Evolutionary conservation across 2,113 vertebrate species (phyloP).

Genomic region (Eptesicus fuscus): DNA sequence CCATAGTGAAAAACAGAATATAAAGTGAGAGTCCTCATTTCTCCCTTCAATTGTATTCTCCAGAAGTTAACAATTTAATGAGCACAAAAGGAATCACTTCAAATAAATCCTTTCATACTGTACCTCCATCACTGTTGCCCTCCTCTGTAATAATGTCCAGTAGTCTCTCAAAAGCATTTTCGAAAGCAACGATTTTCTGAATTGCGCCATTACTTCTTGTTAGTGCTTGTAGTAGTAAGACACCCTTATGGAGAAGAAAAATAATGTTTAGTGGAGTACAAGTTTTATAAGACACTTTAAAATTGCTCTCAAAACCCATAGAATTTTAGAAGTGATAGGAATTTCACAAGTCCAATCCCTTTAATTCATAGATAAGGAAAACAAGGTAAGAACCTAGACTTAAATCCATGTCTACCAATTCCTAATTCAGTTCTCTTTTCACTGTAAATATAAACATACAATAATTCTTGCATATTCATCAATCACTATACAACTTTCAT

Average conservation of each 20-base stretch:
- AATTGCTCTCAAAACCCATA: neutral
- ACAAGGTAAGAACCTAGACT: neutral
- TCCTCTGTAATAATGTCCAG: slow-evolving; percentile 97
- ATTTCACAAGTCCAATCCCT: neutral
- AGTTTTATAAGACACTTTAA: neutral
- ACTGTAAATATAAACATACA: neutral
- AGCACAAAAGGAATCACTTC: neutral
- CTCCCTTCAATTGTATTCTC: neutral
- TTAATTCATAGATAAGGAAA: neutral
- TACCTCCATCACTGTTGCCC: slow-evolving; percentile 97
- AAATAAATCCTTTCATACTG: neutral
- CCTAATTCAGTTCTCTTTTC: neutral
- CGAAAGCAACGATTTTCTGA: slow-evolving; percentile 99
- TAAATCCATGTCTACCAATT: neutral
- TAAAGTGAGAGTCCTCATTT: neutral
- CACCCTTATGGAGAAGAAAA: slow-evolving; percentile 83
- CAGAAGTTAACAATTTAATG: neutral
- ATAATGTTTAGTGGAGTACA: neutral
- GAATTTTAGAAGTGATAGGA: neutral
- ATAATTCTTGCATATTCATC: neutral
- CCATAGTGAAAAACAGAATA: neutral
- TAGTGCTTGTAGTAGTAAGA: slow-evolving; percentile 94
- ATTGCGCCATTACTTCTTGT: slow-evolving; percentile 98
- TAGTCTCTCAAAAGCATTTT: slow-evolving; percentile 97
- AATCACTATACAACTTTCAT: neutral